Conservation (phyloP, 2,113 vertebrate genomes). For the Tringa solitaria region DNA sequence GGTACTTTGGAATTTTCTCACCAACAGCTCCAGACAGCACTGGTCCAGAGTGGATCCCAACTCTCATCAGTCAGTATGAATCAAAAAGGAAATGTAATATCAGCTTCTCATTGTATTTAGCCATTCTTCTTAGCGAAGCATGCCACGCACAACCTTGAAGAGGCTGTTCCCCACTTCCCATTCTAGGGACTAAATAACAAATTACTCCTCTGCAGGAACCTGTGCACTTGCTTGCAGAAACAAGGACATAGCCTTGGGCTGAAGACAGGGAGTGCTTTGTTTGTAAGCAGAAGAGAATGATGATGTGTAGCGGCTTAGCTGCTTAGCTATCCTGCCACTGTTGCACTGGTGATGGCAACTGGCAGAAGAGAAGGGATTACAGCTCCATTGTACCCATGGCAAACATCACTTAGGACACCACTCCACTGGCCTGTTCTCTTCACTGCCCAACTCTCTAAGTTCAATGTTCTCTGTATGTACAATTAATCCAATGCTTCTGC, state of each 20-base stretch:
- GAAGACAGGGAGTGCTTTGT: neutral
- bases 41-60: conserved; percentile 75
- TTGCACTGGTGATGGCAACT: neutral
- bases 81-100: neutral
- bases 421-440: neutral
- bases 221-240: neutral
- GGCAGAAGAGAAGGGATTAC: neutral
- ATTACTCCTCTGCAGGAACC: neutral
- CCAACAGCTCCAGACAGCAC: conserved; percentile 77
- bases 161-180: neutral
- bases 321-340: neutral
- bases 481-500: neutral
- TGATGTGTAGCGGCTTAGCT: neutral
- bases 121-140: neutral
- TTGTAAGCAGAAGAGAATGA: neutral
- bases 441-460: neutral
- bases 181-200: neutral
- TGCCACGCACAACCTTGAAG: neutral
- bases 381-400: neutral
- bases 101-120: neutral
- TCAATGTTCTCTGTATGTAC: neutral
- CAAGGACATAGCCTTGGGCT: neutral
- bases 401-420: neutral
- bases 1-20: conserved; percentile 79
- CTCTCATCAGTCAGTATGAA: conserved; percentile 68